Evolutionary conservation across 2,888 invertebrate genomes (phyloP).

Genomic region (Fissipunctia ypsillon): DNA sequence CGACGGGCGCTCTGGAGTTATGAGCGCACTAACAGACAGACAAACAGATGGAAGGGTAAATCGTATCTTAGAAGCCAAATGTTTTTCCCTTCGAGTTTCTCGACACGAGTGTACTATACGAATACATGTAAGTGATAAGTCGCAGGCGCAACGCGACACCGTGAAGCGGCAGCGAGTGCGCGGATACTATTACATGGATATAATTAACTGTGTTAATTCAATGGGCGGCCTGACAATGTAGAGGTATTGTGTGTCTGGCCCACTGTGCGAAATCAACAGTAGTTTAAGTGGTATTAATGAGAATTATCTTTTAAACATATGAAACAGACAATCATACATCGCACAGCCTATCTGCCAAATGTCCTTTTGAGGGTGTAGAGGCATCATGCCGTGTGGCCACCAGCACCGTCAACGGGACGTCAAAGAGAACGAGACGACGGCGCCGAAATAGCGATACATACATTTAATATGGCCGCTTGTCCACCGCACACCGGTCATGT

Average conservation of each 20-base stretch:
- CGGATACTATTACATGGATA: constrained; percentile 56
- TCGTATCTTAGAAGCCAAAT: constrained; percentile 9
- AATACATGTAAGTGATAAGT: constrained; percentile 30
- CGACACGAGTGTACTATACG: not conserved
- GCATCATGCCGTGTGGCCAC: not conserved
- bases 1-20: not conserved
- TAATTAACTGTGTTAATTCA: constrained; percentile 64
- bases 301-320: not conserved
- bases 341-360: not conserved
- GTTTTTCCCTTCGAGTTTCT: not conserved
- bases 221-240: constrained; percentile 56
- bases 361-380: not conserved
- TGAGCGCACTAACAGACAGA: not conserved
- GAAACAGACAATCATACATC: not conserved
- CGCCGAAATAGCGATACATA: not conserved
- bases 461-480: not conserved
- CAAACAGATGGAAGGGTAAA: not conserved
- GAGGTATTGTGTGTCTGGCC: constrained; percentile 45
- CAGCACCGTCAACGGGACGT: not conserved
- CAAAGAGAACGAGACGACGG: not conserved
- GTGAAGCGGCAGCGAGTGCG: constrained; percentile 32
- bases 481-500: not conserved
- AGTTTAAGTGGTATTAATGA: constrained; percentile 16
- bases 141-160: constrained; percentile 49
- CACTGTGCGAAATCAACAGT: constrained; percentile 27